A percentile compares a stretch with the other conserved stretches of the same genome.
These are phyloP conservation scores for Rhabdornis inornatus DNA, from an alignment of 2,113 vertebrate species.

Conservation along the genomic window DNA sequence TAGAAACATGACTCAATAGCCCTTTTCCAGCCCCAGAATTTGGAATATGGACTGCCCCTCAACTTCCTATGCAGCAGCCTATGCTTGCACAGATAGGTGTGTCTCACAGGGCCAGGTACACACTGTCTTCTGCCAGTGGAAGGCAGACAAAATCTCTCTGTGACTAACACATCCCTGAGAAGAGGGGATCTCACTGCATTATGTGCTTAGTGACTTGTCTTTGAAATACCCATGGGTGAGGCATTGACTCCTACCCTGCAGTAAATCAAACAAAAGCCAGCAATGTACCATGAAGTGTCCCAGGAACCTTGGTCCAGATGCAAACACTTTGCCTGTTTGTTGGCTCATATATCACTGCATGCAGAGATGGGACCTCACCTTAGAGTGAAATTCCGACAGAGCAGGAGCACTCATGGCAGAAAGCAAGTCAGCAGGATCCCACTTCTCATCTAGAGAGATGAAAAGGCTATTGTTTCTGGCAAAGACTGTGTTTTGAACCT, in stretches of 20 bases:
- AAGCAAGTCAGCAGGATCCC: background rate
- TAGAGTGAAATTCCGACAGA: background rate
- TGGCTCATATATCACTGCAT: background rate
- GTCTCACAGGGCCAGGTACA: background rate
- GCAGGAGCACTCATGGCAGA: background rate
- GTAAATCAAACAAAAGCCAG: background rate
- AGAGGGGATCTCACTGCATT: background rate
- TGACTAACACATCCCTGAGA: fast-evolving
- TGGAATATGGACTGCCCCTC: background rate
- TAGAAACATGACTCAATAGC: background rate
- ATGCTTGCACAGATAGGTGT: background rate
- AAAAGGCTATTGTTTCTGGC: slow-evolving; percentile 20
- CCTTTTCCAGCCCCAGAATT: background rate
- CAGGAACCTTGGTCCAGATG: background rate
- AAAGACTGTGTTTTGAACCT: background rate
- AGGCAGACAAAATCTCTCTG: background rate
- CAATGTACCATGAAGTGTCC: background rate
- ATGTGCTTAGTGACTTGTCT: background rate
- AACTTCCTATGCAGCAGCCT: background rate
- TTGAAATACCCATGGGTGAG: background rate
- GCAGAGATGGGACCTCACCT: background rate
- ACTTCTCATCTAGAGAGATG: background rate
- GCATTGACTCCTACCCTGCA: background rate
- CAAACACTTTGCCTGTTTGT: background rate
- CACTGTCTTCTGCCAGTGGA: background rate